Base-by-base conservation (phyloP, 1,140 invertebrate genomes). In the Pissodes strobi region DNA sequence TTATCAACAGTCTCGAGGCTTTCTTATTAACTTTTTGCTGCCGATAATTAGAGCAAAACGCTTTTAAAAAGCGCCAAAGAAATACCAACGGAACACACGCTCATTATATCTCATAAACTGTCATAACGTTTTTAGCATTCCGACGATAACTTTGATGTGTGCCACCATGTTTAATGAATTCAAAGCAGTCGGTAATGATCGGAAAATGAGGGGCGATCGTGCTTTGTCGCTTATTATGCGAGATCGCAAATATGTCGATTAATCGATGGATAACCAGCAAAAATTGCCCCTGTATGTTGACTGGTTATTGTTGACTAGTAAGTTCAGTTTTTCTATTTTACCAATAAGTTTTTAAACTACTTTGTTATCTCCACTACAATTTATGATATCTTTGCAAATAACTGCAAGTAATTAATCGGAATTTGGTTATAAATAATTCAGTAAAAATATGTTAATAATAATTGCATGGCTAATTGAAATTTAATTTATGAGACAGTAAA, bases 31-130 rank as follows among this genome's bases (percentile, higher is more conserved):
- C 30, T 61, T 61, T 61, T 61, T 61, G 46, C 58, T 5, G n/a
- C n/a, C 27, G 46, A 61, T 61, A 61, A 61, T 61, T 61, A 61
- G 58, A 51, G 21, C 58, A 61, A 61, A 61, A 62, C 60, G 60
- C 49, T 62, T 52, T 45, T 43, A 53, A 62, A 62, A 53, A 62
- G 49, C 60, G 60, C 60, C 49, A 55, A 52, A 55, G 60, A 52
- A 55, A 62, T 62, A 49, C 60, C 38, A 30, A 45, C 38, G 46
- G 53, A 62, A 53, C 60, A 46, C 60, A 46, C 46, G 49, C 60
- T 62, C 60, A 62, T 62, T 62, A 62, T 62, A 52, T 62, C 60
- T 62, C 60, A 62, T 62, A 62, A 62, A 62, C 60, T 62, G 60
- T 62, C 60, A 62, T 62, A 62, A 62, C 37, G 60, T 62, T 52